phyloP scores from a whole-genome alignment of 2,888 invertebrate species.

The Pterostichus madidus region DNA sequence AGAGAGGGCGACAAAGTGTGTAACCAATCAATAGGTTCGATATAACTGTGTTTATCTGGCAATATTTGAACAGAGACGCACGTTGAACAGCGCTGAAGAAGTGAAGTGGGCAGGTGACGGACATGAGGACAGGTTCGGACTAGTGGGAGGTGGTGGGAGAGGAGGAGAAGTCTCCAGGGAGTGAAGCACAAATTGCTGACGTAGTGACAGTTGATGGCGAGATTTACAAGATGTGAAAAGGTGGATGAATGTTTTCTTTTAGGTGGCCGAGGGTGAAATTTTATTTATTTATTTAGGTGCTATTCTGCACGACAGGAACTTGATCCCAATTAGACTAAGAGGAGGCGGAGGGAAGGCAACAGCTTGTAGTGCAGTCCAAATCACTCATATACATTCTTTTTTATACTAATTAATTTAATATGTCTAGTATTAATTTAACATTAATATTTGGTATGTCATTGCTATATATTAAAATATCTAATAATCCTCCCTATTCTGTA shows the following conservation, averaged over 20 bases:
- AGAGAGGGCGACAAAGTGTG: neutral
- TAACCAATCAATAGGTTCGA: conserved; percentile 52
- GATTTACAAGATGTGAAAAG: neutral
- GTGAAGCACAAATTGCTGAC: conserved; percentile 6
- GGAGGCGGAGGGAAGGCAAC: too few species aligned
- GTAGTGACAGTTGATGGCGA: neutral
- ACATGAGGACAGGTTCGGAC: neutral
- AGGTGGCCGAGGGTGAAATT: too few species aligned
- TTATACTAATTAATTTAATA: too few species aligned
- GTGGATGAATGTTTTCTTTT: neutral
- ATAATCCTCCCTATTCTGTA: too few species aligned
- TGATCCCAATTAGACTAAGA: too few species aligned
- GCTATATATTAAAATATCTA: too few species aligned
- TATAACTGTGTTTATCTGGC: conserved; percentile 56
- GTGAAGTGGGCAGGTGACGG: conserved; percentile 38
- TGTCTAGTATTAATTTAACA: too few species aligned
- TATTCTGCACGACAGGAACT: too few species aligned
- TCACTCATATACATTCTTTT: too few species aligned
- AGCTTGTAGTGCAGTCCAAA: too few species aligned
- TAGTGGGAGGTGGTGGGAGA: neutral
- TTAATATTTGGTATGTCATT: too few species aligned
- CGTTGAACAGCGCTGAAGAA: neutral
- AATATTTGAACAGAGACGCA: conserved; percentile 45
- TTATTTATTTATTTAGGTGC: too few species aligned
- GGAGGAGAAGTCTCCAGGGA: neutral